phyloP scores from a whole-genome alignment of 2,888 invertebrate species.

The Muschampia plurimacula region DNA sequence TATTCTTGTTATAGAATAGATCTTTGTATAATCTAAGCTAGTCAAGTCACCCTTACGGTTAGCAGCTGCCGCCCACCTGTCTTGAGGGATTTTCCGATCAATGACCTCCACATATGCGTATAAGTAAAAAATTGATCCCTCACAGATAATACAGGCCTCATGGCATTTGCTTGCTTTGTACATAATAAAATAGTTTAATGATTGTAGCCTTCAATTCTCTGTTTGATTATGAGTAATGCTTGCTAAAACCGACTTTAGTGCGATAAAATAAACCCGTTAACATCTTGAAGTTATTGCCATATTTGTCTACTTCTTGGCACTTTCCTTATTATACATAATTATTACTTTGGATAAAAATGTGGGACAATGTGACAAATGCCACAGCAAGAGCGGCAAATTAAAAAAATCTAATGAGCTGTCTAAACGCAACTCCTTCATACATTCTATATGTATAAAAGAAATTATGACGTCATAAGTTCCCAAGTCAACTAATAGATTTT shows the following conservation, averaged over 20 bases:
- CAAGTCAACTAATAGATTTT: too few relatives aligned
- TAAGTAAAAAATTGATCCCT: constrained; percentile 26
- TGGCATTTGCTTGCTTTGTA: constrained; percentile 1
- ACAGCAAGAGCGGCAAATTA: background rate
- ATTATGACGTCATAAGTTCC: too few relatives aligned
- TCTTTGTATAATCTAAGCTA: constrained; percentile 33
- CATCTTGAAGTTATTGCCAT: background rate
- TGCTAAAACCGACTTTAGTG: background rate
- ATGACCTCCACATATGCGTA: constrained; percentile 52
- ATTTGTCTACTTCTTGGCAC: too few relatives aligned
- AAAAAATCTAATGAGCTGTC: background rate
- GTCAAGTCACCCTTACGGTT: constrained; percentile 42
- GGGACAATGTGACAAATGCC: background rate
- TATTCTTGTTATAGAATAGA: constrained; percentile 26
- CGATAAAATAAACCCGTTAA: background rate
- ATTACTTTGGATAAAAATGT: background rate
- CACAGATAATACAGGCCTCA: constrained; percentile 9
- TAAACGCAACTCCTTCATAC: too few relatives aligned
- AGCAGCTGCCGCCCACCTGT: constrained; percentile 66
- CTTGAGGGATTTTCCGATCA: constrained; percentile 62
- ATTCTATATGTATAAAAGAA: too few relatives aligned
- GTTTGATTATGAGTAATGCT: background rate
- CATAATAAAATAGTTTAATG: constrained; percentile 12
- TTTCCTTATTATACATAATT: too few relatives aligned
- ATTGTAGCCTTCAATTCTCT: background rate